phyloP scores from a whole-genome alignment of 2,113 vertebrate species.

The Lepus americanus region DNA sequence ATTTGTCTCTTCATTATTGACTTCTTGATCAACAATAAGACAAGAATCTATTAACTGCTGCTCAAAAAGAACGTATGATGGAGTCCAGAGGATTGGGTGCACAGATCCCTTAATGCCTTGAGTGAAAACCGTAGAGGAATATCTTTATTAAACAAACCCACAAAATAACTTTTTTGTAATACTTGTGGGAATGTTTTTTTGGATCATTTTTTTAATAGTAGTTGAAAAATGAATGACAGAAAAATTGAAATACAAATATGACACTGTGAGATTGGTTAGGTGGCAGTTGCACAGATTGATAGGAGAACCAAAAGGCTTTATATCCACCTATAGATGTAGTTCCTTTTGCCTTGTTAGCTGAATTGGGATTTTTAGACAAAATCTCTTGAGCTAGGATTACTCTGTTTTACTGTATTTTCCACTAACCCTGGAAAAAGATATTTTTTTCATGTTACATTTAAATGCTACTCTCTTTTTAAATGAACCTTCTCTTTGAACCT shows the following conservation, averaged over 20 bases:
- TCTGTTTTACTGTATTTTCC: slow-evolving; percentile 52
- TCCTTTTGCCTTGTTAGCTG: slow-evolving; percentile 51
- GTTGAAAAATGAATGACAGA: slow-evolving; percentile 6
- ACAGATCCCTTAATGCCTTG: background rate
- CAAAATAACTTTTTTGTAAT: slow-evolving; percentile 45
- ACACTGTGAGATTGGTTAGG: background rate
- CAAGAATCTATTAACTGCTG: background rate
- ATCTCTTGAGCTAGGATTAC: slow-evolving; percentile 76
- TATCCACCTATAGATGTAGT: background rate
- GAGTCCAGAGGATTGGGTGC: background rate
- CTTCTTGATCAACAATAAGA: background rate
- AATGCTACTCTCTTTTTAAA: slow-evolving; percentile 48
- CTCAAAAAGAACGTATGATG: background rate
- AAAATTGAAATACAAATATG: slow-evolving; percentile 34
- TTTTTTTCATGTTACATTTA: slow-evolving; percentile 64
- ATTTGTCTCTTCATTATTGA: background rate
- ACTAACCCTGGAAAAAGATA: background rate
- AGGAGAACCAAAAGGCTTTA: background rate
- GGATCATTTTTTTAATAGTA: background rate
- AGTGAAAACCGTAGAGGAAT: background rate
- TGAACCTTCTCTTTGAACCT: slow-evolving; percentile 24
- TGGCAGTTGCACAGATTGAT: background rate
- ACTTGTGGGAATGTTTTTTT: slow-evolving; percentile 48
- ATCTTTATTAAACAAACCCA: background rate
- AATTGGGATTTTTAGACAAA: slow-evolving; percentile 67